These are phyloP conservation scores for Nemotelus pantherinus DNA, from an alignment of 2,888 invertebrate genomes.

Conservation along the genomic window DNA sequence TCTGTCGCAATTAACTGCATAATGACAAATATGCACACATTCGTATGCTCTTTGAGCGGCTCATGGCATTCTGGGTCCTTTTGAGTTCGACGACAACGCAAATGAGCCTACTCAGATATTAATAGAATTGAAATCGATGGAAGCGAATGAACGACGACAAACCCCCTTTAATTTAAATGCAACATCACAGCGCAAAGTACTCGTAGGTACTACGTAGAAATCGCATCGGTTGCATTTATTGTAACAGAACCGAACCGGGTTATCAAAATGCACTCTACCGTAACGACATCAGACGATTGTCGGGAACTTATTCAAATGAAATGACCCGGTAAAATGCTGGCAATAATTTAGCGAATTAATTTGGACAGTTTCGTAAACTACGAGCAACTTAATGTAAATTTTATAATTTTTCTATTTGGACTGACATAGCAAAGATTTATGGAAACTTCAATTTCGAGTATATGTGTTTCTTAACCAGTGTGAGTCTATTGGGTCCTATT, in stretches of 20 bases:
- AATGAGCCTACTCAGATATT: conserved; percentile 34
- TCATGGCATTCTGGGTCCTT: conserved; percentile 7
- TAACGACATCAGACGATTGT: conserved; percentile 31
- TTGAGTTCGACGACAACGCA: not conserved
- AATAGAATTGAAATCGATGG: conserved; percentile 39
- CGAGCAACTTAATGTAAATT: conserved; percentile 11
- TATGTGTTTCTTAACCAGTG: too few species aligned
- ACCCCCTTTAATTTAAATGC: conserved; percentile 42
- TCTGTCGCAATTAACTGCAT: conserved; percentile 44
- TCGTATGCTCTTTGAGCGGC: not conserved
- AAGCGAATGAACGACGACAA: not conserved
- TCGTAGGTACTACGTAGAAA: too few species aligned
- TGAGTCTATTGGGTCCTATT: too few species aligned
- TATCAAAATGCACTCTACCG: conserved; percentile 31
- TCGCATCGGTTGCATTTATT: not conserved
- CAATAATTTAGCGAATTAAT: conserved; percentile 46
- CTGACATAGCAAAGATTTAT: conserved; percentile 3
- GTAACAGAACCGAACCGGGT: not conserved
- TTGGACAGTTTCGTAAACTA: conserved; percentile 26
- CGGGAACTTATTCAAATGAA: conserved; percentile 40
- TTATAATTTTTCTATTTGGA: not conserved
- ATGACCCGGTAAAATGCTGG: conserved; percentile 45
- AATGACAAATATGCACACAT: conserved; percentile 35
- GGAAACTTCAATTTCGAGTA: not conserved
- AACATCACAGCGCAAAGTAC: not conserved